Percentiles rank a stretch among this genome's conserved stretches.
These are phyloP conservation scores for Lamellibrachia luymesi DNA, from an alignment of 1,140 invertebrate genomes.

Conservation along the genomic window DNA sequence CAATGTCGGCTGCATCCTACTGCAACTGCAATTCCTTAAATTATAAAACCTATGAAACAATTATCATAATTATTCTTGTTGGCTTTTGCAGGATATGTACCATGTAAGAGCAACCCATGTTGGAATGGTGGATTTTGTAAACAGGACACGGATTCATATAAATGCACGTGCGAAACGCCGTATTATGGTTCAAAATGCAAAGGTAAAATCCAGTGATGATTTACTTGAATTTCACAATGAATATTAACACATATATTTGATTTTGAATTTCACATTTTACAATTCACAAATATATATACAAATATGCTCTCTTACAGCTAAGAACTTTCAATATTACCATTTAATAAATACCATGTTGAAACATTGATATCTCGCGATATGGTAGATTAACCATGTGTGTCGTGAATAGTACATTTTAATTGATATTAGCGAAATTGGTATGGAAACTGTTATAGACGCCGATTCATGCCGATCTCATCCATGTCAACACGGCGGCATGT, in stretches of 20 bases:
- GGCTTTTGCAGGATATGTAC: not conserved
- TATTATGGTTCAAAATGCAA: not conserved
- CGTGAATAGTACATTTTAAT: not conserved
- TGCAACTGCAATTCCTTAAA: too few relatives aligned
- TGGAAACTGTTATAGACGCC: not conserved
- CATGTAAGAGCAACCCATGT: not conserved
- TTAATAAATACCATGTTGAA: too few relatives aligned
- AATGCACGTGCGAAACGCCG: not conserved
- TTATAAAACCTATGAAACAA: too few relatives aligned
- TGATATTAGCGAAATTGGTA: not conserved
- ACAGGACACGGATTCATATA: not conserved
- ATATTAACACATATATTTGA: not conserved
- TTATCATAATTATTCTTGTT: not conserved
- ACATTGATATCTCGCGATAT: not conserved
- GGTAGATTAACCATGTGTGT: not conserved
- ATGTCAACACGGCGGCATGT: not conserved
- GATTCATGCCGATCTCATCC: not conserved
- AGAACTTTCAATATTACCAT: too few relatives aligned
- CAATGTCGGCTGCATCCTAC: too few relatives aligned
- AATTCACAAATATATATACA: not conserved
- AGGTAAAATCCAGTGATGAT: not conserved
- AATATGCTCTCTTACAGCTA: not conserved
- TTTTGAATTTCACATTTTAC: not conserved
- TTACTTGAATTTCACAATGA: too few relatives aligned
- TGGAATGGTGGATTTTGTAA: not conserved